phyloP scores from a whole-genome alignment of 2,888 invertebrate genomes.

The Schrankia costaestrigalis region DNA sequence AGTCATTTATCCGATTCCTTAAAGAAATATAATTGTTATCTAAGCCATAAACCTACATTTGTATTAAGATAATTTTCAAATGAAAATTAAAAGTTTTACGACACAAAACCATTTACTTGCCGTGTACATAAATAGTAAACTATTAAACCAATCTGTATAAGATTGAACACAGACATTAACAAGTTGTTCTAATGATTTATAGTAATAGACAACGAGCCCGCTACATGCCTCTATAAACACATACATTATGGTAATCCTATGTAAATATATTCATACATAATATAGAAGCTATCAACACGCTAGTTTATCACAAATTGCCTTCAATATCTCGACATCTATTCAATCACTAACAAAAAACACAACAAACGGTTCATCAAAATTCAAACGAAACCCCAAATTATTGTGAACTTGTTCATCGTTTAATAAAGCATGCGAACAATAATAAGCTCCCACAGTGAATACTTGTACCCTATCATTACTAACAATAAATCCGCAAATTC shows the following conservation, averaged over 20 bases:
- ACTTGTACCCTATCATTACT: conserved; percentile 57
- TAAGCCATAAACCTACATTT: too few species aligned
- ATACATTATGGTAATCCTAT: conserved; percentile 22
- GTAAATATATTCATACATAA: conserved; percentile 25
- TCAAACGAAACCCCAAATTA: conserved; percentile 14
- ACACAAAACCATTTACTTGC: too few species aligned
- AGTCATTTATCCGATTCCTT: too few species aligned
- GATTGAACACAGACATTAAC: background rate
- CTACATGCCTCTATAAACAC: conserved; percentile 13
- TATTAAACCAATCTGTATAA: too few species aligned
- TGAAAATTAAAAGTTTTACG: too few species aligned
- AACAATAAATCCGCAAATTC: conserved; percentile 54
- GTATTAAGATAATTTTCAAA: too few species aligned
- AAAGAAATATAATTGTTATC: too few species aligned
- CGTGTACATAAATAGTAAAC: too few species aligned
- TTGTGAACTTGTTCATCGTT: conserved; percentile 16
- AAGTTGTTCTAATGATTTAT: conserved; percentile 6
- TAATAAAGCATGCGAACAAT: conserved; percentile 29
- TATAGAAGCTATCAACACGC: conserved; percentile 28
- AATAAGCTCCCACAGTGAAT: conserved; percentile 9
- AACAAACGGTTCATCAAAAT: conserved; percentile 2
- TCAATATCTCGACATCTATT: conserved; percentile 8
- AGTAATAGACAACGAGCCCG: conserved; percentile 2
- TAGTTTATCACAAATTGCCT: conserved; percentile 25
- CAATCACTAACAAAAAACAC: conserved; percentile 3